Evolutionary conservation across 2,797 vertebrate species (phyloP), one percentile per base, ranked within the genome.

Genomic region (Eidolon dupreanum): DNA sequence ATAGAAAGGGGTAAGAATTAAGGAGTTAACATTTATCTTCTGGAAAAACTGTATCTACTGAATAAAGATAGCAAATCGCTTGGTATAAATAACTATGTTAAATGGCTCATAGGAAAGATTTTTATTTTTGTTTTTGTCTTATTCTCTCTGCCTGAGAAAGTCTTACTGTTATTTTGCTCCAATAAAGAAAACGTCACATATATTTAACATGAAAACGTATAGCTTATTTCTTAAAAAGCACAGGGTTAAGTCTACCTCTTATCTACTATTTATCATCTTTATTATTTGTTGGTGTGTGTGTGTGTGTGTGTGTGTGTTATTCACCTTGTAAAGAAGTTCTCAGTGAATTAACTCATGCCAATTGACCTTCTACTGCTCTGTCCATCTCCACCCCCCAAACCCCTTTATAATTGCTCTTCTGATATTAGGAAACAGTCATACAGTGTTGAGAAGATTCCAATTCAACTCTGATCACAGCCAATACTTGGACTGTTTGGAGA

Each of bases 1-100:
- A 94, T 10, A 83, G 10, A 95, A 71, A 51, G 28, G 28, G 33
- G 13, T 20, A 86, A 70, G 91, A 90, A 92, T 81, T 51, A 90
- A 61, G 49, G 38, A 68, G 70, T 66, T 96, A 79, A 89, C n/a
- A 81, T 96, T 92, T 84, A 81, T 84, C 43, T 87, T 84, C 57
- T 93, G 43, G 57, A 75, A 86, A 73, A 95, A 83, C 68, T 89
- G 73, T 59, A 95, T 24, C 74, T 55, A 57, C 20, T 66, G 38
- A 78, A 74, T 88, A 88, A 95, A 90, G 61, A 41, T 73, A 85
- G 55, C n/a, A 77, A 93, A 93, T 36, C 88, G 88, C 51, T 97
- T 43, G 61, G 36, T 77, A 71, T 70, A 93, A 93, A 57, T 70
- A 93, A 96, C 20, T 75, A 70, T 41, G 20, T 86, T 79, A 79